Conservation (phyloP, 1,140 invertebrate species). For the Philotrypesis tridentata region DNA sequence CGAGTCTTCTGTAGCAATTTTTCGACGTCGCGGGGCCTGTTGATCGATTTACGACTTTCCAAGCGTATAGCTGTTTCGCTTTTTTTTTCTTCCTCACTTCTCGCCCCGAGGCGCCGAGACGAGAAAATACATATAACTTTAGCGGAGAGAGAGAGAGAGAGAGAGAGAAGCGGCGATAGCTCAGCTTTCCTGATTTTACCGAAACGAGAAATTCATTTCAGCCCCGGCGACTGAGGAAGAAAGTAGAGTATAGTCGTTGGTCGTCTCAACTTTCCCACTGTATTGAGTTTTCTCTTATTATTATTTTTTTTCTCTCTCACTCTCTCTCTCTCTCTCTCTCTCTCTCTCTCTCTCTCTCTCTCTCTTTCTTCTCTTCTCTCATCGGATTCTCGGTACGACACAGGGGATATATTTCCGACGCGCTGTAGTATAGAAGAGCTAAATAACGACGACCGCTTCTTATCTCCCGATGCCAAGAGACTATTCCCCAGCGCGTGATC, state of each 20-base stretch:
- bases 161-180: background rate
- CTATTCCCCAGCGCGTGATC: background rate
- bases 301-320: too few species aligned
- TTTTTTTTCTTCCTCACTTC: background rate
- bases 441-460: background rate
- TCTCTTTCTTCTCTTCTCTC: too few species aligned
- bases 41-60: conserved; percentile 34
- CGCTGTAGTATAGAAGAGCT: background rate
- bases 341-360: too few species aligned
- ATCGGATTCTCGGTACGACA: background rate
- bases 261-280: background rate
- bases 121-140: background rate
- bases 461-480: background rate
- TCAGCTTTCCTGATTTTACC: background rate
- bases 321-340: too few species aligned
- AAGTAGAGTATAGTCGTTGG: background rate
- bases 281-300: background rate
- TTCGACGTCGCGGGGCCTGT: conserved; percentile 21
- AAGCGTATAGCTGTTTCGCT: conserved; percentile 9
- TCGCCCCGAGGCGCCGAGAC: background rate
- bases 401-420: background rate
- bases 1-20: conserved; percentile 19
- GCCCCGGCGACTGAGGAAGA: too few species aligned
- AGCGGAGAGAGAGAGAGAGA: too few species aligned
- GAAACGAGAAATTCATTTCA: conserved; percentile 3